Evolutionary conservation across 2,113 vertebrate genomes (phyloP), one percentile per base, ranked within the genome.

Genomic region (Nansenia antarctica): DNA sequence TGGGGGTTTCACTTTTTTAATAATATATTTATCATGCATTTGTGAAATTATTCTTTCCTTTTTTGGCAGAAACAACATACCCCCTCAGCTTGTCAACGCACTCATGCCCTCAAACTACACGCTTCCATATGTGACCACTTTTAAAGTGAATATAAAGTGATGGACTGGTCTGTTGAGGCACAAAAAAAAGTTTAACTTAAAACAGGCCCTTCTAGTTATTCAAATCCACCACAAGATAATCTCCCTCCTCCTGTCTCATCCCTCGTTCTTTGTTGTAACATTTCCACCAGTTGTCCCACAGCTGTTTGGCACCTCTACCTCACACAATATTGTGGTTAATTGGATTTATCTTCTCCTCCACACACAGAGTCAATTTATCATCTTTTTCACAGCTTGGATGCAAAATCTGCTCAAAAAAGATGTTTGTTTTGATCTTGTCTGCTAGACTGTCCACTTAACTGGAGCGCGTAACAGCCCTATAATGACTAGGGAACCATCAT

Each of bases 71-170:
- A n/a, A n/a, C 77, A 80, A 79, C 69, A 70, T 70, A 62, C 58
- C 39, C 65, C 70, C 76, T 69, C 76, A 76, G 61, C 65, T 76
- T 75, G 81, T 84, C 73, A 84, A 81, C 87, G 65, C 37, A 45
- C 65, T 69, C 55, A n/a, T 69, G 52, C 53, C 57, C 58, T 5
- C 30, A 83, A 69, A 52, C 67, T 65, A 53, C 72, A 70, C 73
- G 15, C 55, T 30, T 82, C 74, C 85, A 87, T 74, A 71, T 88
- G 84, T 71, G 83, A 88, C 69, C 82, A 83, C 76, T 88, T 86
- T 82, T 2, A 24, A 73, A 77, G 66, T 62, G 76, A 76, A 70
- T 74, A 6, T 60, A 70, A n/a, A 76, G 55, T 72, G 81, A 86
- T 80, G 63, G 78, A 72, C 77, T 55, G 60, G n/a, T n/a, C n/a